phyloP scores from a whole-genome alignment of 2,113 vertebrate genomes.

The Calyptommatus sinebrachiatus region DNA sequence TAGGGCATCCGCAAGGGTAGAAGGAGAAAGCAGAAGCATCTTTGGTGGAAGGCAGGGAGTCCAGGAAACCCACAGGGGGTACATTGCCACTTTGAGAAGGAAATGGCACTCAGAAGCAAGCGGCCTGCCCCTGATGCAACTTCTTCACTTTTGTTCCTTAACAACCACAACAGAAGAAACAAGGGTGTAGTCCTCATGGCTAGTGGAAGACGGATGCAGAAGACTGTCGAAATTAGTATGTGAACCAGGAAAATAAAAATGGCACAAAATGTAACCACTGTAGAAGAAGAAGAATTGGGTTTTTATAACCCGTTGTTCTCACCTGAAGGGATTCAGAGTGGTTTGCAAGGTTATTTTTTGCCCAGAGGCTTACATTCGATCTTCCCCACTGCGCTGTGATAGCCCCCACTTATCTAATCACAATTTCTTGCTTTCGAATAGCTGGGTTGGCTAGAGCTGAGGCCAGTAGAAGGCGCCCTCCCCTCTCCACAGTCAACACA shows the following conservation, averaged over 20 bases:
- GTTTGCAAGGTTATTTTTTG: too few species aligned
- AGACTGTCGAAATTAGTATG: neutral
- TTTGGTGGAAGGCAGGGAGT: neutral
- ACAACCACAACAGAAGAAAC: neutral
- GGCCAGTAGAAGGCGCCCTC: too few species aligned
- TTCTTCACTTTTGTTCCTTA: neutral
- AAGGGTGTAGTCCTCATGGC: constrained; percentile 20
- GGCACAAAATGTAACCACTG: neutral
- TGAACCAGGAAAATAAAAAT: neutral
- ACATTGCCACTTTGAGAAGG: neutral
- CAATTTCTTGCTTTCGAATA: too few species aligned
- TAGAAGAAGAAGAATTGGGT: too few species aligned
- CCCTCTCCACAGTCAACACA: too few species aligned
- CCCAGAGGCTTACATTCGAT: too few species aligned
- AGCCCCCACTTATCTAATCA: too few species aligned
- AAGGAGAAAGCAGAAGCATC: neutral
- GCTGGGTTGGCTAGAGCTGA: too few species aligned
- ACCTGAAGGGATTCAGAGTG: too few species aligned
- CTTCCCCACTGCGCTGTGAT: too few species aligned
- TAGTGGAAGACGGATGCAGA: neutral
- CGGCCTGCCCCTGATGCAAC: neutral
- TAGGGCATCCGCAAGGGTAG: constrained; percentile 7
- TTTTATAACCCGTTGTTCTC: too few species aligned
- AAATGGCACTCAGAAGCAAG: neutral
- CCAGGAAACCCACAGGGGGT: constrained; percentile 9